phyloP scores from a whole-genome alignment of 2,888 invertebrate genomes.

The Netelia virgata region DNA sequence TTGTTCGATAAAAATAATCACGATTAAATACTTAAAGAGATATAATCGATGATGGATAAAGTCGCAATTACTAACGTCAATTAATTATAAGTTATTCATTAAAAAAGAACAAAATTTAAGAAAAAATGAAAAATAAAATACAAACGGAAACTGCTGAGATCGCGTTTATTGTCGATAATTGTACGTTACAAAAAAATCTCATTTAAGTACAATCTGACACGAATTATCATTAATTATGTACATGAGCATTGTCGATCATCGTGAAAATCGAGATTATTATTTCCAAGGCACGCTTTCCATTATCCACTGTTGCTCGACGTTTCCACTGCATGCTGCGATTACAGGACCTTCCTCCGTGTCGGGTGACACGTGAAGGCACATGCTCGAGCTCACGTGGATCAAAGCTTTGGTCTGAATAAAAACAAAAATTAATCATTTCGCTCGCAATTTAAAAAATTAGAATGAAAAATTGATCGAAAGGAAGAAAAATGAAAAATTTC shows the following conservation, averaged over 20 bases:
- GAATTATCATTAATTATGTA: constrained; percentile 62
- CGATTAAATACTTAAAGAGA: too few relatives aligned
- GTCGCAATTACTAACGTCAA: too few relatives aligned
- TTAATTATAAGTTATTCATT: not conserved
- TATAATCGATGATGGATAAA: too few relatives aligned
- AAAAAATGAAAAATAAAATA: not conserved
- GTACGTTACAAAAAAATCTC: constrained; percentile 35
- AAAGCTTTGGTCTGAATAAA: constrained; percentile 85
- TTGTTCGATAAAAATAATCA: too few relatives aligned
- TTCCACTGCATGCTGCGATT: constrained; percentile 87
- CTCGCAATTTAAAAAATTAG: constrained; percentile 5
- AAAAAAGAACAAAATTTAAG: not conserved
- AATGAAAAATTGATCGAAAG: constrained; percentile 19
- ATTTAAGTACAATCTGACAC: constrained; percentile 41
- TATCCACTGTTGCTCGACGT: constrained; percentile 89
- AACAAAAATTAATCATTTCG: constrained; percentile 12
- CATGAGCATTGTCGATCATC: constrained; percentile 46
- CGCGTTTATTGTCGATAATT: constrained; percentile 52
- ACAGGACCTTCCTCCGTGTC: constrained; percentile 86
- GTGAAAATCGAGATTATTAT: constrained; percentile 73
- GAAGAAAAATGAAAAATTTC: constrained; percentile 6
- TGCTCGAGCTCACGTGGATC: constrained; percentile 86
- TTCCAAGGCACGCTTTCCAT: constrained; percentile 90
- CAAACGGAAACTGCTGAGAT: constrained; percentile 40
- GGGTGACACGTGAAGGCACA: constrained; percentile 87